These are phyloP conservation scores for Caenorhabditis becei DNA, from an alignment of 2,888 invertebrate genomes.

Conservation along the genomic window DNA sequence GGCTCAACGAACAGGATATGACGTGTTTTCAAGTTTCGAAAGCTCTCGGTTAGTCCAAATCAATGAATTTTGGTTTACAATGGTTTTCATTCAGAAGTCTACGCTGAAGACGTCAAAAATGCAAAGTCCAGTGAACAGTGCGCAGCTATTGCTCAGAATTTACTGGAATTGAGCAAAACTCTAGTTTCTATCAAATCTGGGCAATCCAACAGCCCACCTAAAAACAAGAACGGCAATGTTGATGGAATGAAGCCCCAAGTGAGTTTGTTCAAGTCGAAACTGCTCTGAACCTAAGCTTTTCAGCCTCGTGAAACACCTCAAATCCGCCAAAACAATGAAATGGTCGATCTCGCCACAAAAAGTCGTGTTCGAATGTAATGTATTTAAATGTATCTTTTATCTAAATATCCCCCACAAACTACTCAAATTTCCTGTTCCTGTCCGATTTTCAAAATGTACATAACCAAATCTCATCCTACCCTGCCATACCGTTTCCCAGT, in stretches of 20 bases:
- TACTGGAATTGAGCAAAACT: conserved; percentile 40
- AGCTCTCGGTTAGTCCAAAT: conserved; percentile 21
- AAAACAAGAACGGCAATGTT: conserved; percentile 4
- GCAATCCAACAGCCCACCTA: not conserved
- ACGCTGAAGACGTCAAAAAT: conserved; percentile 42
- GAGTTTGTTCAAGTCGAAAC: not conserved
- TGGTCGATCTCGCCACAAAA: conserved; percentile 42
- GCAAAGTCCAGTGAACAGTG: conserved; percentile 39
- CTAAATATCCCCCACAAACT: too few relatives aligned
- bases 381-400: too few relatives aligned
- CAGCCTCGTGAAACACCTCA: conserved; percentile 12
- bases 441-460: conserved; percentile 9
- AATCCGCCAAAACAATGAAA: conserved; percentile 50
- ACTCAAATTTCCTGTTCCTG: conserved; percentile 7
- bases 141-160: conserved; percentile 12
- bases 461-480: not conserved
- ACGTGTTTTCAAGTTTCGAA: conserved; percentile 60
- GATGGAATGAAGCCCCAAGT: conserved; percentile 3
- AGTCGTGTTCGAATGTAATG: conserved; percentile 28
- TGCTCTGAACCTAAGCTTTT: not conserved
- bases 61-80: too few relatives aligned
- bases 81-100: conserved; percentile 38
- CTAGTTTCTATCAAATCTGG: conserved; percentile 32
- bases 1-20: conserved; percentile 81
- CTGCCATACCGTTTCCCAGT: not conserved